Evolutionary conservation across 2,113 vertebrate species (phyloP).

Genomic region (human (Homo sapiens)): DNA sequence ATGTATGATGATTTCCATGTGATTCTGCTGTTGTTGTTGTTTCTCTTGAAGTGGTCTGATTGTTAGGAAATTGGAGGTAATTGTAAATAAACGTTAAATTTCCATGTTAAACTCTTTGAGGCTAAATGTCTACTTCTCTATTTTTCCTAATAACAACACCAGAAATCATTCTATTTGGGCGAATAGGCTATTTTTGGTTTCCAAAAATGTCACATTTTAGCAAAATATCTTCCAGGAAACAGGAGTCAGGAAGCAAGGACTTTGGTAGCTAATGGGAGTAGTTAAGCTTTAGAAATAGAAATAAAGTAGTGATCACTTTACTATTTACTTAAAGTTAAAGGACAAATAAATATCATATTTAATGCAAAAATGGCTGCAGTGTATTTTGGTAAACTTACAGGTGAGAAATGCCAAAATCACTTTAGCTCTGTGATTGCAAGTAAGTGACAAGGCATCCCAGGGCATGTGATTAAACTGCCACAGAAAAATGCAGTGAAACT

Average conservation of each 20-base stretch:
- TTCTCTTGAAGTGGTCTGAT: not conserved
- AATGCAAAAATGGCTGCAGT: not conserved
- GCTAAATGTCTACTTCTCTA: not conserved
- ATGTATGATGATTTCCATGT: not conserved
- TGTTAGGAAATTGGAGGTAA: not conserved
- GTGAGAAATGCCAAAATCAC: not conserved
- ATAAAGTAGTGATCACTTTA: not conserved
- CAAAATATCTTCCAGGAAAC: constrained; percentile 1
- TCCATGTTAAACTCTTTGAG: not conserved
- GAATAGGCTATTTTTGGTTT: not conserved
- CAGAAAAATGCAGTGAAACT: not conserved
- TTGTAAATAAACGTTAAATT: not conserved
- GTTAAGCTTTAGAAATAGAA: not conserved
- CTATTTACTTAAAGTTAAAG: not conserved
- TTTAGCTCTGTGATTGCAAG: not conserved
- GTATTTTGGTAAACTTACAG: not conserved
- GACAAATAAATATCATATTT: not conserved
- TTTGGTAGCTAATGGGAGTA: not conserved
- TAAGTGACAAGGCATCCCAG: not conserved
- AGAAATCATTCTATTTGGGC: not conserved
- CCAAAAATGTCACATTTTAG: not conserved
- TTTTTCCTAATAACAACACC: not conserved
- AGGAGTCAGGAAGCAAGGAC: not conserved
- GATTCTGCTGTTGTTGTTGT: not conserved
- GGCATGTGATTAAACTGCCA: not conserved